Conservation (phyloP, 30 jellyfish, hydroid and myxozoan species). For the Aurelia aurita complex sp. Pacific region DNA sequence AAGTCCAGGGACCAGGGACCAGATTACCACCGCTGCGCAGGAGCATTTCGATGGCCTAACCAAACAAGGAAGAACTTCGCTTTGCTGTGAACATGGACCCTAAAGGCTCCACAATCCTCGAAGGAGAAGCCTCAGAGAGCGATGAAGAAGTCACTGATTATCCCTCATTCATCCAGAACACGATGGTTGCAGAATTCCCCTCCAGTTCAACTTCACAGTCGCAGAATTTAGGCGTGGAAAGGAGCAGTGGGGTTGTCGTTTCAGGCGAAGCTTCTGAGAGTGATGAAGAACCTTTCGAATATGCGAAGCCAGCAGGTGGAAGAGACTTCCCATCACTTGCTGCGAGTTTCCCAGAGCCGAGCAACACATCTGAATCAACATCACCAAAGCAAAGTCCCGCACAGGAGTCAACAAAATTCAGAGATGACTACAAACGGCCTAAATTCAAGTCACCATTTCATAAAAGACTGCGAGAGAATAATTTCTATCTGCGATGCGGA, state of each 20-base stretch:
- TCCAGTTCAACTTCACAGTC: conserved; percentile 9
- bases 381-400: background rate
- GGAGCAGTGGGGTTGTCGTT: conserved; percentile 90
- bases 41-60: no score
- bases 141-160: conserved; percentile 82
- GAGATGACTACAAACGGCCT: conserved; percentile 58
- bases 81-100: background rate
- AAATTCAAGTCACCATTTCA: conserved; percentile 64
- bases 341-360: conserved; percentile 36
- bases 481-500: conserved; percentile 80
- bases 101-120: conserved; percentile 81
- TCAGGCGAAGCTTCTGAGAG: conserved; percentile 97
- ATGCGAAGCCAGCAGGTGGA: conserved; percentile 29
- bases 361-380: conserved; percentile 4
- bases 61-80: no score
- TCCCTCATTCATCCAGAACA: conserved; percentile 70
- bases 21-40: no score
- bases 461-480: conserved; percentile 71
- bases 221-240: conserved; percentile 11
- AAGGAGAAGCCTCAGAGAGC: conserved; percentile 94
- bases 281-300: conserved; percentile 75
- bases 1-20: no score
- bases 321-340: conserved; percentile 81
- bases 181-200: conserved; percentile 70
- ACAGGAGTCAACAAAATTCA: conserved; percentile 40